These are phyloP conservation scores for Seriola dumerili DNA, from an alignment of 2,113 vertebrate species.

Conservation along the genomic window DNA sequence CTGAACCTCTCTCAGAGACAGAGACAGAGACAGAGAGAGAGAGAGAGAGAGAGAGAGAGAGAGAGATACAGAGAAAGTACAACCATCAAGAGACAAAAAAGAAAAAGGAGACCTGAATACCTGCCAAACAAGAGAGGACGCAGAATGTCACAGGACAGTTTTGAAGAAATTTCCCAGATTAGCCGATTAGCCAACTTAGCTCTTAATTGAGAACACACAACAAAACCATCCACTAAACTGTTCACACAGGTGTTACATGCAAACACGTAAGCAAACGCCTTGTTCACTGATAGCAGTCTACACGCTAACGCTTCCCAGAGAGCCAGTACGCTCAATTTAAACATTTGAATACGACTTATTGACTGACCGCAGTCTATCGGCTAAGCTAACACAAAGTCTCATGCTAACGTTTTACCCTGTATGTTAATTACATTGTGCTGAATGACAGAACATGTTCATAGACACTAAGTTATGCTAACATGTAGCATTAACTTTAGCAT, in stretches of 20 bases:
- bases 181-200: neutral
- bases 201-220: slow-evolving; percentile 20
- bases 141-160: slow-evolving; percentile 9
- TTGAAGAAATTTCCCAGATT: neutral
- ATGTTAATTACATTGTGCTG: neutral
- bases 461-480: neutral
- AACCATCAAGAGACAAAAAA: slow-evolving; percentile 5
- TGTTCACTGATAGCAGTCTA: too few relatives aligned
- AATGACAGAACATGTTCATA: too few relatives aligned
- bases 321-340: too few relatives aligned
- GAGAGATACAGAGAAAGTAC: slow-evolving; percentile 10
- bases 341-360: too few relatives aligned
- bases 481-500: neutral
- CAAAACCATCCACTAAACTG: neutral
- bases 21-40: neutral
- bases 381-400: too few relatives aligned
- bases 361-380: too few relatives aligned
- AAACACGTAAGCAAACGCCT: neutral
- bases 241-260: slow-evolving; percentile 6
- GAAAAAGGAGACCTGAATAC: neutral
- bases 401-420: neutral
- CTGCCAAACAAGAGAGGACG: slow-evolving; percentile 27
- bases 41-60: slow-evolving; percentile 5
- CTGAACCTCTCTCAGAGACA: slow-evolving; percentile 39
- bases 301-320: too few relatives aligned